Evolutionary conservation across 2,113 vertebrate genomes (phyloP).

Genomic region (Formicarius rufipectus): DNA sequence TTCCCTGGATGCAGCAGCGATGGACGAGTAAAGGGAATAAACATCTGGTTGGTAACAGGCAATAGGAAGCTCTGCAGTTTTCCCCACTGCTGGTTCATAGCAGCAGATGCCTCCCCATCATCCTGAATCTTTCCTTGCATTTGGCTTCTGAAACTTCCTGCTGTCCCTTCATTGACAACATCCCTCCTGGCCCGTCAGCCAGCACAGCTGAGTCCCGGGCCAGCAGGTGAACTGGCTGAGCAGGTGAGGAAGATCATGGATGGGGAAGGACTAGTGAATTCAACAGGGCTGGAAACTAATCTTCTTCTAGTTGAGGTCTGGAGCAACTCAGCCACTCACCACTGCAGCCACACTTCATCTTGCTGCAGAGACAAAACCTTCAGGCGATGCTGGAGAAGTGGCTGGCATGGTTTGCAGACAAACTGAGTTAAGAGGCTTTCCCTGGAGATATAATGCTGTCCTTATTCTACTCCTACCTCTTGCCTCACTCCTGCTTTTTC

Average conservation of each 20-base stretch:
- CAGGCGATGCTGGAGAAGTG: neutral
- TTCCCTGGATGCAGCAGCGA: neutral
- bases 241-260: neutral
- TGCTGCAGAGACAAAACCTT: neutral
- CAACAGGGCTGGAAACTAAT: neutral
- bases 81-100: neutral
- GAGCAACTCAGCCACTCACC: rapidly evolving
- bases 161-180: too few species aligned
- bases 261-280: neutral
- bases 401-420: neutral
- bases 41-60: neutral
- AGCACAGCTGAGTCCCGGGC: neutral
- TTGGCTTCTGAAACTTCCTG: neutral
- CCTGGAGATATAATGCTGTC: neutral
- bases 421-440: neutral
- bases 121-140: neutral
- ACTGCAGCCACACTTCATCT: neutral
- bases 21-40: neutral
- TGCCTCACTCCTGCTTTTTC: neutral
- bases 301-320: neutral
- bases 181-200: rapidly evolving
- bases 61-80: neutral
- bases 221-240: neutral
- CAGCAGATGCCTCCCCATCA: neutral
- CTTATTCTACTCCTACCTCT: neutral